Evolutionary conservation across 92 coral and sea anemone genomes (phyloP), one percentile per base, ranked within the genome.

Genomic region (Pocillopora grandis): DNA sequence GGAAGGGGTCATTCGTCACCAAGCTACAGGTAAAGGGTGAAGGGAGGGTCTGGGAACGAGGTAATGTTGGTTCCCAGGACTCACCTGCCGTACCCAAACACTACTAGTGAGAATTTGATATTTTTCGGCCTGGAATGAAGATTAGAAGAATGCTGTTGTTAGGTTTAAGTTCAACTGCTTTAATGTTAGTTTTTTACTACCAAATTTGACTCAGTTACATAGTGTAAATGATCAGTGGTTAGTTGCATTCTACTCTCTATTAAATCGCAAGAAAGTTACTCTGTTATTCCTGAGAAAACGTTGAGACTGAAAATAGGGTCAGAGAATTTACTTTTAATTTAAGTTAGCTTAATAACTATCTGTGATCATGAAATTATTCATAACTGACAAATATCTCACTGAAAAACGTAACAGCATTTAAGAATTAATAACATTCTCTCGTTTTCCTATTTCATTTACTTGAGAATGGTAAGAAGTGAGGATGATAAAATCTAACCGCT

Each of bases 51-150:
- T 83, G 80, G 77, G 86, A 56, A 73, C 86, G 86, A 63, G 80
- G 52, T 1, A 16, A 8, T 42, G 72, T 66, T 31, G 62, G 17
- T 58, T 60, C 23, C 81, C 85, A 81, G 86, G 65, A 87, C 97
- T 89, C 80, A 93, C 97, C 95, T 93, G 97, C 15, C 97, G 80
- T 67, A 93, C 84, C 97, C 97, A 93, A 60, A 93, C 93, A 78
- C 92, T 90, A 35, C 92, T 90, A 58, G 89, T 81, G 70, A 93
- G 88, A 83, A 91, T 91, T 80, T 93, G 97, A 17, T 91, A 89
- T 85, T 93, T 93, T 84, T 93, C 95, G 75, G 89, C 95, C 97
- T 93, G 88, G 81, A 93, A 93, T 60, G 71, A 56, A 90, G 81
- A 72, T 83, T 72, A 82, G 79, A 62, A 75, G 56, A 83, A 81